Evolutionary conservation across 2,797 vertebrate genomes (phyloP).

Genomic region (Natrix natrix): DNA sequence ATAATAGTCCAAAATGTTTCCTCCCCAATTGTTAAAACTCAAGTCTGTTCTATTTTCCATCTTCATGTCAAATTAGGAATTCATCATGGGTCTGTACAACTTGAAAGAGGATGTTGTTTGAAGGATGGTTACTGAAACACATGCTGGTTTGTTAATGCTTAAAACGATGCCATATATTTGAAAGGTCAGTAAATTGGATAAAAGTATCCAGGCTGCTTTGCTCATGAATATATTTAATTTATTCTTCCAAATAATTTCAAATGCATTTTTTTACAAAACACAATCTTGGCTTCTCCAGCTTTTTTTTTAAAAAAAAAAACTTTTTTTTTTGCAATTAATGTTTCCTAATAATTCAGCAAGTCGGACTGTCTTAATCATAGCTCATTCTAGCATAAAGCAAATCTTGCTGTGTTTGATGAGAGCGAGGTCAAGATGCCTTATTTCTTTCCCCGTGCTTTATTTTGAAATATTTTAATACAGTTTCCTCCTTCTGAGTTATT

Average conservation of each 20-base stretch:
- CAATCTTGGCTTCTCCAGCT: constrained; percentile 38
- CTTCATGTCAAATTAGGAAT: neutral
- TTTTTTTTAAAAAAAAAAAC: too few relatives aligned
- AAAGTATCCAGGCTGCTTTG: constrained; percentile 49
- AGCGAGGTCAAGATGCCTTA: constrained; percentile 48
- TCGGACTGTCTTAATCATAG: constrained; percentile 60
- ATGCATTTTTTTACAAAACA: constrained; percentile 60
- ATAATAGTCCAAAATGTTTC: neutral
- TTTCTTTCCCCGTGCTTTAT: constrained; percentile 30
- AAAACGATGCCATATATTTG: constrained; percentile 9
- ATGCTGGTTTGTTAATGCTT: constrained; percentile 17
- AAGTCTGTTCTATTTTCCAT: neutral
- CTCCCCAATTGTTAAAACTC: neutral
- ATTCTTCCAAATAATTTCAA: constrained; percentile 50
- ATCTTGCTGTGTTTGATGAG: constrained; percentile 62
- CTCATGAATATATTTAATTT: constrained; percentile 67
- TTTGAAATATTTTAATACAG: constrained; percentile 44
- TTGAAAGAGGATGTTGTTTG: neutral
- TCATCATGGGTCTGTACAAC: neutral
- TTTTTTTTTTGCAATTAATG: constrained; percentile 60
- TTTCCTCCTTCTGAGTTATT: constrained; percentile 39
- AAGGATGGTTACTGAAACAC: constrained; percentile 3
- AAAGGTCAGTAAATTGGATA: constrained; percentile 47
- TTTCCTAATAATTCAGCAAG: constrained; percentile 63
- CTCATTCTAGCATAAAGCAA: constrained; percentile 64